A percentile compares a stretch with the other conserved stretches of the same genome.
phyloP scores from a whole-genome alignment of 2,888 invertebrate species.

The Chromoteleia sp. region DNA sequence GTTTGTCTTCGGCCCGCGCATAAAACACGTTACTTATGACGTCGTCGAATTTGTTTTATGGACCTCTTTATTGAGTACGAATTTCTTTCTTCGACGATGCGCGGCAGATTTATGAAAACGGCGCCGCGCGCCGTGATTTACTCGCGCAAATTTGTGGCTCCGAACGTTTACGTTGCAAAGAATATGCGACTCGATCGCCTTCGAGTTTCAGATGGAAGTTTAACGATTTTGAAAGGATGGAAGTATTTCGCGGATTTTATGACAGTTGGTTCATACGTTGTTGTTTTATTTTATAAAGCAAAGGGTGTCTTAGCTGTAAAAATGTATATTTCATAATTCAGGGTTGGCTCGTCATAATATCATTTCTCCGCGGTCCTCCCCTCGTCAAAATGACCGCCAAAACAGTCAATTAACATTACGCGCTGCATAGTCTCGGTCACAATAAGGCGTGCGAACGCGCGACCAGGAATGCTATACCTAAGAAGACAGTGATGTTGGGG shows the following conservation, averaged over 20 bases:
- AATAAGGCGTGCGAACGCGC: slow-evolving; percentile 67
- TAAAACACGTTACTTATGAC: slow-evolving; percentile 51
- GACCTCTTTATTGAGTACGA: slow-evolving; percentile 49
- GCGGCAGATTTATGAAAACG: slow-evolving; percentile 37
- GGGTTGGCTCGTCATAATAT: slow-evolving; percentile 58
- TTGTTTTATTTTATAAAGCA: background rate
- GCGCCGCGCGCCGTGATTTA: background rate
- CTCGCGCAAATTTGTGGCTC: background rate
- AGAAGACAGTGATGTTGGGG: slow-evolving; percentile 23
- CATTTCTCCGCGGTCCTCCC: slow-evolving; percentile 54
- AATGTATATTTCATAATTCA: slow-evolving; percentile 67
- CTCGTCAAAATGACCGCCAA: slow-evolving; percentile 70
- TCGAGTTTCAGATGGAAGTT: background rate
- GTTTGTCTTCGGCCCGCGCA: slow-evolving; percentile 39
- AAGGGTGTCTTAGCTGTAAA: too few species aligned
- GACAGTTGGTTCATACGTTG: background rate
- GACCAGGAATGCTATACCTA: slow-evolving; percentile 64
- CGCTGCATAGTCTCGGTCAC: slow-evolving; percentile 73
- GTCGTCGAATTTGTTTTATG: slow-evolving; percentile 61
- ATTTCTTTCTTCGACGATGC: slow-evolving; percentile 10
- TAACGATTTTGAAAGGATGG: background rate
- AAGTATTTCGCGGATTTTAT: background rate
- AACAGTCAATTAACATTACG: slow-evolving; percentile 79
- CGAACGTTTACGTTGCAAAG: background rate
- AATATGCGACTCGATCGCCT: slow-evolving; percentile 5